Evolutionary conservation across 2,797 vertebrate genomes (phyloP).

Genomic region (Todus mexicanus): DNA sequence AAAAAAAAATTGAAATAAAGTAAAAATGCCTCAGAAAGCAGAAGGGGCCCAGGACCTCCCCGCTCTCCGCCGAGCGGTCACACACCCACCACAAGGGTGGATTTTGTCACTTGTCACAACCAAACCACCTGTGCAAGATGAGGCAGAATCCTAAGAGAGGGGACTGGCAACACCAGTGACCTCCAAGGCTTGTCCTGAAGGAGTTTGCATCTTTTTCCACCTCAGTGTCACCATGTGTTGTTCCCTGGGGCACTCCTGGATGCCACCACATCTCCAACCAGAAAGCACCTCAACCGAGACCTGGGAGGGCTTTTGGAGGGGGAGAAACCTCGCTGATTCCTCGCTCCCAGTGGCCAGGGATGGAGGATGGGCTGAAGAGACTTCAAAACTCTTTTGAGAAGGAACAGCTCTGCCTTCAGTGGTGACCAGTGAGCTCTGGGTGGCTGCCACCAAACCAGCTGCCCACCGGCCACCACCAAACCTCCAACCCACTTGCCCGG

Average conservation of each 20-base stretch:
- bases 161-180: not conserved
- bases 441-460: not conserved
- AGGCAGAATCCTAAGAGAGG: not conserved
- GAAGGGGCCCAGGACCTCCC: not conserved
- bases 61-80: not conserved
- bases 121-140: not conserved
- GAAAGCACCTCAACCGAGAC: rapidly evolving
- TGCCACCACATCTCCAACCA: not conserved
- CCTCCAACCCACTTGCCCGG: not conserved
- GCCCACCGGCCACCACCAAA: not conserved
- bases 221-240: rapidly evolving
- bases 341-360: not conserved
- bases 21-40: not conserved
- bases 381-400: not conserved
- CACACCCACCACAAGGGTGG: not conserved
- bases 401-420: not conserved
- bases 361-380: not conserved
- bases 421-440: not conserved
- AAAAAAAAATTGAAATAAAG: not conserved
- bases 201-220: not conserved
- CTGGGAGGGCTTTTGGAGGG: not conserved
- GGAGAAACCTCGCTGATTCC: not conserved
- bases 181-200: not conserved
- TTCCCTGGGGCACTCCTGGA: no score
- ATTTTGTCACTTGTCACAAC: not conserved